These are phyloP conservation scores for Pimephales promelas DNA, from an alignment of 2,113 vertebrate species.

Conservation along the genomic window DNA sequence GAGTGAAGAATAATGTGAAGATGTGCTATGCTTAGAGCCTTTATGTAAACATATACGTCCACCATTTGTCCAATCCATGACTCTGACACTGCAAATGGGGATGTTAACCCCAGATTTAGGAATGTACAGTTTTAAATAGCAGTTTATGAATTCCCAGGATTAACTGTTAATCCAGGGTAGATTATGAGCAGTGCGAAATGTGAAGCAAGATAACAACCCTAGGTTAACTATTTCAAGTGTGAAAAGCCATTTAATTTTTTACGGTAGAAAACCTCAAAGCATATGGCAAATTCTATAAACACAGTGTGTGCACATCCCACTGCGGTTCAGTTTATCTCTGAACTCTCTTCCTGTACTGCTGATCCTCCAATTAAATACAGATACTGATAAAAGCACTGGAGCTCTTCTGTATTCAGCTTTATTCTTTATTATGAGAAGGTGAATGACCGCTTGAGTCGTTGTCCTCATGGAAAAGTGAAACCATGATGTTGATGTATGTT, in stretches of 20 bases:
- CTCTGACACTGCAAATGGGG: no score
- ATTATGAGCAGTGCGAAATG: no score
- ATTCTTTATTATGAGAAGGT: background rate
- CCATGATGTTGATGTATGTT: background rate
- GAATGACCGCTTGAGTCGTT: background rate
- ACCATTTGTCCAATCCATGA: no score
- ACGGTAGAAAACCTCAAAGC: background rate
- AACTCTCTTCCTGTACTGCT: background rate
- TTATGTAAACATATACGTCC: no score
- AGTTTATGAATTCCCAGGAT: no score
- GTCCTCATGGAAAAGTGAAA: background rate
- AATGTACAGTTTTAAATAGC: no score
- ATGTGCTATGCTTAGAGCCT: no score
- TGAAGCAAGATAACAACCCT: no score
- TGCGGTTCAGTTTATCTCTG: background rate
- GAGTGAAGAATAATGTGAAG: no score
- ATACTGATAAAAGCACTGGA: slow-evolving; percentile 8
- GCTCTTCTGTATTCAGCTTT: slow-evolving; percentile 2
- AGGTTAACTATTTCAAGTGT: no score
- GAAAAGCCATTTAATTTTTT: background rate
- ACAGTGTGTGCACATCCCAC: background rate
- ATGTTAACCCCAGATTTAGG: no score
- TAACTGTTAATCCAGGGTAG: no score
- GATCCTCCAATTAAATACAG: background rate
- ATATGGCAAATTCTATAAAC: background rate